Conservation (phyloP, 2,888 invertebrate species). For the Phaonia tiefii region DNA sequence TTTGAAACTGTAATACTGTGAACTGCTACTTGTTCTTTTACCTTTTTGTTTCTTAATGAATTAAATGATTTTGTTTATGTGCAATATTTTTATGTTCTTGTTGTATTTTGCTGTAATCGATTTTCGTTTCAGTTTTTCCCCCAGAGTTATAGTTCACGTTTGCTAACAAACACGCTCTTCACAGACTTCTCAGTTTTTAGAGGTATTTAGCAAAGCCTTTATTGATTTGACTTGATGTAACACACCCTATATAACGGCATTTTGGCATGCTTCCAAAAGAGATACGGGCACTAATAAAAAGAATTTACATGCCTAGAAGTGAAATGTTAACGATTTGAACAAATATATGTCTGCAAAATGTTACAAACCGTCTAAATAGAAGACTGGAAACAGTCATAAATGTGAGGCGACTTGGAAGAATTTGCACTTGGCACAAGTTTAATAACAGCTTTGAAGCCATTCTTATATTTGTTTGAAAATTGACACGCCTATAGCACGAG, state of each 20-base stretch:
- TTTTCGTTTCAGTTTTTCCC: conserved; percentile 7
- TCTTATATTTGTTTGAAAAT: conserved; percentile 44
- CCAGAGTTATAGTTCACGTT: conserved; percentile 66
- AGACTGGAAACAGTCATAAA: conserved; percentile 27
- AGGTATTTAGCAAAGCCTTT: background rate
- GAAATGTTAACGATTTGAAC: conserved; percentile 63
- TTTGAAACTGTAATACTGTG: background rate
- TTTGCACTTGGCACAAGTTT: conserved; percentile 66
- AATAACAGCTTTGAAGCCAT: conserved; percentile 7
- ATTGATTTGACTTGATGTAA: conserved; percentile 39
- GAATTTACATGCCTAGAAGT: conserved; percentile 47
- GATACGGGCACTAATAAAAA: background rate
- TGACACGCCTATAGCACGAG: conserved; percentile 70
- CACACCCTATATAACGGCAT: conserved; percentile 66
- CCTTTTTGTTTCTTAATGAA: conserved; percentile 20
- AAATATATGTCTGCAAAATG: conserved; percentile 48
- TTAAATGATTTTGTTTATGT: conserved; percentile 3
- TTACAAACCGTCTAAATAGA: background rate
- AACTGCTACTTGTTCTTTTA: background rate
- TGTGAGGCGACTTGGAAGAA: conserved; percentile 50
- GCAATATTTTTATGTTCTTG: conserved; percentile 2
- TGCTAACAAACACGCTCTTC: conserved; percentile 62
- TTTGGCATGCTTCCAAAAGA: conserved; percentile 66
- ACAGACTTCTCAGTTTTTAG: background rate
- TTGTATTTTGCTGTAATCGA: background rate